phyloP scores from a whole-genome alignment of 2,888 invertebrate genomes.

The Stenoptilia bipunctidactyla region DNA sequence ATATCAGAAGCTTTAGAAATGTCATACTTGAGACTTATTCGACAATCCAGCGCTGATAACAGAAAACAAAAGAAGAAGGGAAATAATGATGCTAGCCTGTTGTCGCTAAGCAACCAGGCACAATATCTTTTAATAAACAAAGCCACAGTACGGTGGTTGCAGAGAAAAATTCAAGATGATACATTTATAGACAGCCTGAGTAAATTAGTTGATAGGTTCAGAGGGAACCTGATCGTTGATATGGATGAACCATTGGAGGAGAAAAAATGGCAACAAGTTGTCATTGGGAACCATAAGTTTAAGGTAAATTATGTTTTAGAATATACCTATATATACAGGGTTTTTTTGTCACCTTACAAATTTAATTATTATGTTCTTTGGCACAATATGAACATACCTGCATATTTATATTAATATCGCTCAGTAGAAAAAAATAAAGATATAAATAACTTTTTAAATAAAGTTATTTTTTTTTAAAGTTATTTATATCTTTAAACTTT shows the following conservation, averaged over 20 bases:
- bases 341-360: no score
- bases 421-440: no score
- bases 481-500: no score
- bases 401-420: no score
- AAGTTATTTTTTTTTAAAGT: no score
- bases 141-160: conserved; percentile 81
- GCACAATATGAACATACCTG: no score
- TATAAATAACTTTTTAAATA: no score
- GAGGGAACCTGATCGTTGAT: conserved; percentile 90
- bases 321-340: no score
- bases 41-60: conserved; percentile 61
- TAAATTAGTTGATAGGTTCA: conserved; percentile 81
- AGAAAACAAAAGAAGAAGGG: conserved; percentile 40
- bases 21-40: conserved; percentile 77
- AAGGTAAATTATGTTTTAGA: conserved; percentile 55
- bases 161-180: conserved; percentile 68
- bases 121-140: conserved; percentile 87
- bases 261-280: conserved; percentile 75
- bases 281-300: conserved; percentile 76
- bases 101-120: conserved; percentile 84
- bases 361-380: no score
- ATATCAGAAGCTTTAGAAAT: conserved; percentile 78
- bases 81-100: conserved; percentile 27
- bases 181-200: conserved; percentile 62
- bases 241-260: conserved; percentile 83